Conservation (phyloP, 2,797 vertebrate species). For the Sebastes variabilis region DNA sequence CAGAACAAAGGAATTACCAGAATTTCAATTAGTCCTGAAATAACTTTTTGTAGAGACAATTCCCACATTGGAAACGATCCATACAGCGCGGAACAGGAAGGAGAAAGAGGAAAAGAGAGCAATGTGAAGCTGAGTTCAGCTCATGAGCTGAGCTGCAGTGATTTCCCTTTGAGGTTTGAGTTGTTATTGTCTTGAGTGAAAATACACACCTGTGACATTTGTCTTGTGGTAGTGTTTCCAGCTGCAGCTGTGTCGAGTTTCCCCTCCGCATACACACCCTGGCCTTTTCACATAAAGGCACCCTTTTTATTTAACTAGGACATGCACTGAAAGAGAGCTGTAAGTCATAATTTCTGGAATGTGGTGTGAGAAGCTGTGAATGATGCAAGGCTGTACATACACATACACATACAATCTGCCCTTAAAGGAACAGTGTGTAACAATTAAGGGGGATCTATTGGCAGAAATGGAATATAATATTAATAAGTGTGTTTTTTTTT, state of each 20-base stretch:
- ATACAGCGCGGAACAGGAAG: neutral
- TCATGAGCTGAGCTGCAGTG: neutral
- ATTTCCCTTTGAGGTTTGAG: slow-evolving; percentile 45
- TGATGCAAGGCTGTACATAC: neutral
- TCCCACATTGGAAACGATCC: neutral
- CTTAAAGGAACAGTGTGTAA: neutral
- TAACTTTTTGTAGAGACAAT: neutral
- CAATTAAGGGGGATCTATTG: too few species aligned
- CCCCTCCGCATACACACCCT: neutral
- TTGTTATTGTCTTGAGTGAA: slow-evolving; percentile 58
- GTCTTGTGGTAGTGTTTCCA: slow-evolving; percentile 38
- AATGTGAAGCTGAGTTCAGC: slow-evolving; percentile 17
- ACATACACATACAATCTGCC: neutral
- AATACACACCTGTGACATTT: slow-evolving; percentile 72
- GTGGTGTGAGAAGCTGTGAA: neutral
- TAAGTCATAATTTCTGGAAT: slow-evolving; percentile 8
- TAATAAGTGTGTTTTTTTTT: too few species aligned
- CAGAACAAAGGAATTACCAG: neutral
- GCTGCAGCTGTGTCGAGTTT: slow-evolving; percentile 57
- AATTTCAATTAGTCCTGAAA: slow-evolving; percentile 3
- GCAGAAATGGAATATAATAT: too few species aligned
- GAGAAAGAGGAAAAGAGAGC: neutral
- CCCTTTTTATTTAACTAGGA: slow-evolving; percentile 30
- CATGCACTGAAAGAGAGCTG: neutral
- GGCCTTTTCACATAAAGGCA: slow-evolving; percentile 33